Evolutionary conservation across 2,888 invertebrate species (phyloP), one percentile per base, ranked within the genome.

Genomic region (Helleia helle): DNA sequence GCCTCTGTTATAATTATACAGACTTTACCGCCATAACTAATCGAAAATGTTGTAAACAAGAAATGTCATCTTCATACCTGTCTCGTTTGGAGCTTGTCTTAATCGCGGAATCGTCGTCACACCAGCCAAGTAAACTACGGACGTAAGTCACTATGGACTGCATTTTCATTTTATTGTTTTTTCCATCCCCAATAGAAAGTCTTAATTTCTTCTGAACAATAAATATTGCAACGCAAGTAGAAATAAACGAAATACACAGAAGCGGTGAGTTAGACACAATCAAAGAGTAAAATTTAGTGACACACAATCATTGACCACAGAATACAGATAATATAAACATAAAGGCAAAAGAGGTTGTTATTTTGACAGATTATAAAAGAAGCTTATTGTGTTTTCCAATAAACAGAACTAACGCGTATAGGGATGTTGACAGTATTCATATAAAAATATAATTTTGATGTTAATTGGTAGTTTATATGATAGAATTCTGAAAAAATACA

Each of bases 1-100:
- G n/a, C 9, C 39, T 51, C 36, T 41, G 44, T 54, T 37, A 36
- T 54, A 61, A 64, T 60, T 61, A 55, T 49, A 55, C 50, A 42
- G 59, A 64, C 66, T 77, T 85, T 84, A 65, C 85, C 85, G 85
- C 85, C 85, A 83, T 83, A 83, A 71, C 71, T 59, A 64, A 56
- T 53, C 49, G 50, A 49, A 50, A 58, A 47, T 65, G 64, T 74
- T 76, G 79, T 81, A 80, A 79, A 83, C 80, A 81, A 67, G 71
- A 64, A 68, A 65, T 71, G 71, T 68, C 76, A 73, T 50, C 52
- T 30, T 46, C 51, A 44, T 70, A 84, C 85, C 85, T 85, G 75
- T 81, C 73, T 65, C 85, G 71, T 70, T 85, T 85, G 65, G 70
- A 67, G 69, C 66, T 71, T 54, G 65, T 58, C 55, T 62, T 64